Conservation (phyloP, 2,888 invertebrate genomes). For the Habroteleia sp. region DNA sequence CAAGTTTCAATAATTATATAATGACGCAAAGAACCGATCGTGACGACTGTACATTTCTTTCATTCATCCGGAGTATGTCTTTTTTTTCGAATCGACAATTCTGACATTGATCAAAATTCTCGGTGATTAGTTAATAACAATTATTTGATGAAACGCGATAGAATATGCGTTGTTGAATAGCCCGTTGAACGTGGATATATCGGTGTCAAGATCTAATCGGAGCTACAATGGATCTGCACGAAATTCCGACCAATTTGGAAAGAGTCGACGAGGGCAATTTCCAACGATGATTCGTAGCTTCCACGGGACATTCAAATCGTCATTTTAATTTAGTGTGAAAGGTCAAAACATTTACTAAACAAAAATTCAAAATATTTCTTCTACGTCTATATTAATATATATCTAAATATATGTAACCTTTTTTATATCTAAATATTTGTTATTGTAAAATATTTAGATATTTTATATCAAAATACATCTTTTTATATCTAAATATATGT, state of each 20-base stretch:
- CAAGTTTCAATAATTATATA: slow-evolving; percentile 51
- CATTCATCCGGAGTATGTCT: slow-evolving; percentile 4
- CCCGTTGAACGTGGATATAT: slow-evolving; percentile 63
- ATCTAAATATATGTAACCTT: no score
- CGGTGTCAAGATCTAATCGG: slow-evolving; percentile 71
- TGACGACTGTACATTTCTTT: slow-evolving; percentile 28
- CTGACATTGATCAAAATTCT: slow-evolving; percentile 7
- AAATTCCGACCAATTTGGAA: slow-evolving; percentile 74
- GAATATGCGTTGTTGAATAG: not conserved
- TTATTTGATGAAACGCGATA: slow-evolving; percentile 17
- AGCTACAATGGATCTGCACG: slow-evolving; percentile 68
- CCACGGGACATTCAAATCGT: slow-evolving; percentile 24
- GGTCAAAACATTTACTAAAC: not conserved
- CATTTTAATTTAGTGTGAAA: not conserved
- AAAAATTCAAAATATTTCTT: no score
- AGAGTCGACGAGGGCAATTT: slow-evolving; percentile 72
- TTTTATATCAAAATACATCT: no score
- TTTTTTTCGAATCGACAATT: slow-evolving; percentile 7
- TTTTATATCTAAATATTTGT: no score
- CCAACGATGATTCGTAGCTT: slow-evolving; percentile 72
- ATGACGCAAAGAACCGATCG: slow-evolving; percentile 26
- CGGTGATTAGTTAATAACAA: slow-evolving; percentile 31
- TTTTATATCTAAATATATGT: no score
- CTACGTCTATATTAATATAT: no score
- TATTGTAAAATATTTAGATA: no score